Conservation (phyloP, 2,113 vertebrate genomes). For the Sebastes fasciatus region DNA sequence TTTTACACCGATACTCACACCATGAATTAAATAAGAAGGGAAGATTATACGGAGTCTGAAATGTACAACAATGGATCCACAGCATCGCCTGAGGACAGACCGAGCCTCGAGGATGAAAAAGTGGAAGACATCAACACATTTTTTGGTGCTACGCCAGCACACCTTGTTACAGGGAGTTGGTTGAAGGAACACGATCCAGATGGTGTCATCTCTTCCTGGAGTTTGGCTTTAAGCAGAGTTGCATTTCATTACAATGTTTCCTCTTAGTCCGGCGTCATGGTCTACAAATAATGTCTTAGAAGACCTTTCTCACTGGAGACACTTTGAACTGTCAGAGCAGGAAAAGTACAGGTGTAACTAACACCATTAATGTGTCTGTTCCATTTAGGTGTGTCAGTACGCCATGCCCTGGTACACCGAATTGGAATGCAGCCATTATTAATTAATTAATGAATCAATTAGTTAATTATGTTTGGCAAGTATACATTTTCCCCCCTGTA, state of each 20-base stretch:
- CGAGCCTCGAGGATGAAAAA: not conserved
- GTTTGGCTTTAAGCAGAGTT: not conserved
- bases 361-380: not conserved
- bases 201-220: slow-evolving; percentile 13
- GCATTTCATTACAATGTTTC: not conserved
- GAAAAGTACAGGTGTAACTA: not conserved
- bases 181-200: slow-evolving; percentile 27
- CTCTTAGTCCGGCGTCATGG: not conserved
- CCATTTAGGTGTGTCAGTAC: too few relatives aligned
- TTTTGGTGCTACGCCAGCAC: not conserved
- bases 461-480: not conserved
- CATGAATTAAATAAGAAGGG: not conserved
- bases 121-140: not conserved
- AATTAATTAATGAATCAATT: not conserved
- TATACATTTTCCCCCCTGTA: not conserved
- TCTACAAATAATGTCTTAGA: not conserved
- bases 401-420: too few relatives aligned
- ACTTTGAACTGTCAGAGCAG: not conserved
- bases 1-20: not conserved
- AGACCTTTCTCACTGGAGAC: not conserved
- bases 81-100: not conserved
- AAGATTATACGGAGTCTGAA: slow-evolving; percentile 22
- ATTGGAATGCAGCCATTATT: not conserved
- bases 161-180: not conserved
- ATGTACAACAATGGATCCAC: slow-evolving; percentile 12